Percentiles rank a stretch among this genome's conserved stretches.
These are phyloP conservation scores for Melangyna quadrimaculata DNA, from an alignment of 2,888 invertebrate genomes.

Conservation along the genomic window DNA sequence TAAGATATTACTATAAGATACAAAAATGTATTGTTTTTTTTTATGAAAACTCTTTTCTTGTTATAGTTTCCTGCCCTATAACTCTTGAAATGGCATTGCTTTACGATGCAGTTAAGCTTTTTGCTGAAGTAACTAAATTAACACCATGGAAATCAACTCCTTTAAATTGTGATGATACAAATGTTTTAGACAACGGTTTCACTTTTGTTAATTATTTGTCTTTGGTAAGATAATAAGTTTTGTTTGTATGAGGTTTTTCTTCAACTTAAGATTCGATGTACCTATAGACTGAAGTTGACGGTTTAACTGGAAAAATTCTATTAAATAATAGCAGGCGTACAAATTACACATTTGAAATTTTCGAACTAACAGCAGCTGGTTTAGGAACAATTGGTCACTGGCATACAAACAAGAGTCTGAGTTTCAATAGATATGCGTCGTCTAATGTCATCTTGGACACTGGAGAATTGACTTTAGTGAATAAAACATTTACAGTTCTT, in stretches of 20 bases:
- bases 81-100: conserved; percentile 89
- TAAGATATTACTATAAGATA: neutral
- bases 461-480: conserved; percentile 85
- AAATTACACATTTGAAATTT: conserved; percentile 86
- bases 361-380: conserved; percentile 85
- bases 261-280: neutral
- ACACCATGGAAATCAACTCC: conserved; percentile 82
- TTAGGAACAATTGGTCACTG: conserved; percentile 86
- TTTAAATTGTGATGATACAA: conserved; percentile 83
- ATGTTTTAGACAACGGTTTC: conserved; percentile 89
- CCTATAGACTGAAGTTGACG: conserved; percentile 79
- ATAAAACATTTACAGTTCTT: conserved; percentile 87
- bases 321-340: conserved; percentile 90
- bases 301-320: conserved; percentile 88
- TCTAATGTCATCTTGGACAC: conserved; percentile 80
- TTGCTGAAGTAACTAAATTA: conserved; percentile 88
- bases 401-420: conserved; percentile 85
- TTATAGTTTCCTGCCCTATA: conserved; percentile 76
- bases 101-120: conserved; percentile 91
- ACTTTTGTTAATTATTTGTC: conserved; percentile 90
- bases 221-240: conserved; percentile 73
- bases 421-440: conserved; percentile 81
- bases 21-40: neutral
- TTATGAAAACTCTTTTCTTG: neutral
- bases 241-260: neutral